These are phyloP conservation scores for Dorcus parallelipipedus DNA, from an alignment of 2,888 invertebrate species.

Conservation along the genomic window DNA sequence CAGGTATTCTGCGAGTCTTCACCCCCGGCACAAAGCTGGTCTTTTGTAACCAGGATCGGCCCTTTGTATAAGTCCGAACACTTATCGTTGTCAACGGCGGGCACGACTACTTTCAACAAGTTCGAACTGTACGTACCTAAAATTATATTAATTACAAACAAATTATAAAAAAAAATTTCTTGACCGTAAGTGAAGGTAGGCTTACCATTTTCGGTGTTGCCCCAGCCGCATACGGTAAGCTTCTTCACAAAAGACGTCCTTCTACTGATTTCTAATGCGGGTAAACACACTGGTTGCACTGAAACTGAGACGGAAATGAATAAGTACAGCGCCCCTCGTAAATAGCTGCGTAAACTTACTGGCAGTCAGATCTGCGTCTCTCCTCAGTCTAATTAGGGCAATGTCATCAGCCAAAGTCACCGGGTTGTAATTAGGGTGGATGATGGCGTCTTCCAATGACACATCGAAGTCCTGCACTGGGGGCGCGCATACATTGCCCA, in stretches of 20 bases:
- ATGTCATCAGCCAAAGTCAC: background rate
- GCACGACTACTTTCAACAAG: slow-evolving; percentile 49
- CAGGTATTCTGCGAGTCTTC: slow-evolving; percentile 59
- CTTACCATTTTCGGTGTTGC: slow-evolving; percentile 42
- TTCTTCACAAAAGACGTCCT: background rate
- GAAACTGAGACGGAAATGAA: background rate
- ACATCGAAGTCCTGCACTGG: background rate
- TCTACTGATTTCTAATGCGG: slow-evolving; percentile 24
- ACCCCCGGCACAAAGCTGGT: slow-evolving; percentile 66
- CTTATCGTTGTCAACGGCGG: slow-evolving; percentile 41
- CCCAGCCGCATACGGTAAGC: slow-evolving; percentile 56
- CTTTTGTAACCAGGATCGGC: slow-evolving; percentile 30
- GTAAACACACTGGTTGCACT: slow-evolving; percentile 51
- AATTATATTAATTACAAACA: slow-evolving; percentile 6
- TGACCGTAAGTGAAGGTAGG: background rate
- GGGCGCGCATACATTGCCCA: background rate
- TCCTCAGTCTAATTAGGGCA: background rate
- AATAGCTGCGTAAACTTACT: background rate
- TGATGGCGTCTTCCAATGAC: background rate
- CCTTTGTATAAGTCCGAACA: slow-evolving; percentile 36
- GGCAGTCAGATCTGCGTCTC: background rate
- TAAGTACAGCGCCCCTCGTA: background rate
- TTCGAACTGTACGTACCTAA: slow-evolving; percentile 35
- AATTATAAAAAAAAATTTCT: too few relatives aligned
- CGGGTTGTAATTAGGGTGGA: background rate